A percentile compares a stretch with the other conserved stretches of the same genome.
phyloP scores from a whole-genome alignment of 2,888 invertebrate species.

The Ectemnius lituratus region DNA sequence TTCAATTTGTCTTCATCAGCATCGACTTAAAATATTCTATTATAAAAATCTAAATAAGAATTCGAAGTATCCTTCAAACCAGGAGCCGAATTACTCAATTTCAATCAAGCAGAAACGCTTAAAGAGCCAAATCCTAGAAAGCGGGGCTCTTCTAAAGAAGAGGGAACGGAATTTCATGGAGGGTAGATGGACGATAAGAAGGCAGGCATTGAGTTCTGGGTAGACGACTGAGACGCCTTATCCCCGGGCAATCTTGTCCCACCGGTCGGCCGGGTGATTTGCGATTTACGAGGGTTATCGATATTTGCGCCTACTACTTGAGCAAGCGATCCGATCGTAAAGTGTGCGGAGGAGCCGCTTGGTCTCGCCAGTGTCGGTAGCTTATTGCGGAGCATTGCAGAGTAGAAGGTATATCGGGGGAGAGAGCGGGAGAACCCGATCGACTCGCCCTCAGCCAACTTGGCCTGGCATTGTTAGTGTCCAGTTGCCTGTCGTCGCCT shows the following conservation, averaged over 20 bases:
- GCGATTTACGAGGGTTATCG: neutral
- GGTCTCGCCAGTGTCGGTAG: neutral
- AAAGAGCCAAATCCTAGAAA: too few species aligned
- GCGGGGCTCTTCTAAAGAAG: too few species aligned
- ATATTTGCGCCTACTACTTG: neutral
- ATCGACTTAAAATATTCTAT: too few species aligned
- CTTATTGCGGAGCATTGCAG: neutral
- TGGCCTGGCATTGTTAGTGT: constrained; percentile 10
- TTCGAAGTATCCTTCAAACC: too few species aligned
- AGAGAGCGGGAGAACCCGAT: neutral
- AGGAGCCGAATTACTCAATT: too few species aligned
- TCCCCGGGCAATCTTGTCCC: neutral
- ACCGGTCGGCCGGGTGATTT: constrained; percentile 1
- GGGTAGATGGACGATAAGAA: too few species aligned
- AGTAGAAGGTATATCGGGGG: neutral
- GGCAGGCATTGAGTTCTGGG: neutral
- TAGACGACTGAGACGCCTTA: neutral
- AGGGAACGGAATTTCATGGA: too few species aligned
- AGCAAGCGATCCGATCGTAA: too few species aligned
- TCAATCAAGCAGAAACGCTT: too few species aligned
- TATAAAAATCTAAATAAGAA: too few species aligned
- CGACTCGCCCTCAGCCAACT: neutral
- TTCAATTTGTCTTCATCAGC: too few species aligned
- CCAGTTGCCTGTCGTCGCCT: constrained; percentile 2
- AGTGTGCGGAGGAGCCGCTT: neutral